Evolutionary conservation across 1,140 invertebrate species (phyloP), one percentile per base, ranked within the genome.

Genomic region (Rhyzopertha dominica): DNA sequence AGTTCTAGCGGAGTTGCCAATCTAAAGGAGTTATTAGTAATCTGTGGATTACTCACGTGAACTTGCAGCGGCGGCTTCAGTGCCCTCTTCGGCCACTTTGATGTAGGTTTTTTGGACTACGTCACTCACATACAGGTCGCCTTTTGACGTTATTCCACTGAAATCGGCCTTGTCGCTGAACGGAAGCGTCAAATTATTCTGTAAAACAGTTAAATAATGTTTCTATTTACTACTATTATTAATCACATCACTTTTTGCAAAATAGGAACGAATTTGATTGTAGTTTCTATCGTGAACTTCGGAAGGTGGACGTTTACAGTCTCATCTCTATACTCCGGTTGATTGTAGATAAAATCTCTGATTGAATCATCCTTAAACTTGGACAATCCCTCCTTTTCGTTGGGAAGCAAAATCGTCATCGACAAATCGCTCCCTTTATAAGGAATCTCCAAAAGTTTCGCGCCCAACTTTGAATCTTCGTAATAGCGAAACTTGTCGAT

Each of bases 31-130:
- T n/a, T n/a, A n/a, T n/a, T n/a, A n/a, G n/a, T n/a, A n/a, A n/a
- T n/a, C n/a, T n/a, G n/a, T n/a, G n/a, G n/a, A n/a, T n/a, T 30
- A 62, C 60, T 60, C 58, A 74, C 73, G 74, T 47, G 54, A 66
- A 57, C 81, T 79, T 12, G 76, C 74, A 31, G 76, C 80, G 41
- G 79, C 77, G 36, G 81, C 82, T 68, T 80, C 80, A 2, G 74
- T 78, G 12, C 82, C 83, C 61, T 78, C 67, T 66, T 85, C 81
- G 50, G 79, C 76, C 3, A 85, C 75, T 53, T 82, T 75, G 37
- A 86, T 75, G 49, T 75, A 78, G 7, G 76, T 69, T 60, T 85
- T 84, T 56, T 85, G 83, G 3, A 77, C 53, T 1, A 56, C 54
- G 12, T 60, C 49, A 14, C 43, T 44, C 9, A 59, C 41, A 24